Percentiles rank a stretch among this genome's conserved stretches.
Conservation (phyloP, 2,888 invertebrate genomes). For the Nemurella pictetii region DNA sequence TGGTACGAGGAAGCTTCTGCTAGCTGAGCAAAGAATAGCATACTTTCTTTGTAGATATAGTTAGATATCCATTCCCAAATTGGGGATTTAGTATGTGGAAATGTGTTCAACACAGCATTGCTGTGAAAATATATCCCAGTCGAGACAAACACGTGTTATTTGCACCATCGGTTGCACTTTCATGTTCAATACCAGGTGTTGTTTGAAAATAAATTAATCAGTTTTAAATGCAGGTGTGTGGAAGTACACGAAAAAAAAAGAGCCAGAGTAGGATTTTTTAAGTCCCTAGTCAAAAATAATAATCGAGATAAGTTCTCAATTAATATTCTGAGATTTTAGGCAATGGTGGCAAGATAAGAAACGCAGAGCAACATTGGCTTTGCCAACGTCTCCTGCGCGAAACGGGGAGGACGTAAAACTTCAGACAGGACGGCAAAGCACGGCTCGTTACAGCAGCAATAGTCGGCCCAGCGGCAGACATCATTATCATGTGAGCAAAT, state of each 20-base stretch:
- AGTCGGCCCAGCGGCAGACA: neutral
- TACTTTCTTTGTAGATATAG: too few relatives aligned
- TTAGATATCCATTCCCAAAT: neutral
- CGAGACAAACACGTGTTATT: too few relatives aligned
- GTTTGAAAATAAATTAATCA: neutral
- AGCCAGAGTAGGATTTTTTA: neutral
- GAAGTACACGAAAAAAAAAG: neutral
- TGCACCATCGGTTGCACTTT: too few relatives aligned
- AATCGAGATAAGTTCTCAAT: too few relatives aligned
- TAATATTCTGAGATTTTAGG: too few relatives aligned
- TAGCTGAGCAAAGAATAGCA: too few relatives aligned
- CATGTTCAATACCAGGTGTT: too few relatives aligned
- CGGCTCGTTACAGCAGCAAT: neutral
- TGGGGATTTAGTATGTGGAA: neutral
- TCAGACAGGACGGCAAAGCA: neutral
- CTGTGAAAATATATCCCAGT: too few relatives aligned
- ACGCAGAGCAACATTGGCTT: neutral
- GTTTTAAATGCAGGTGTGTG: neutral
- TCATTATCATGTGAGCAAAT: conserved; percentile 6
- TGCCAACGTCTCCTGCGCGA: neutral
- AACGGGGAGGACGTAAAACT: neutral
- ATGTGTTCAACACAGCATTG: neutral
- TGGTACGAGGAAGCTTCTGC: too few relatives aligned
- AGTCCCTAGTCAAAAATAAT: too few relatives aligned
- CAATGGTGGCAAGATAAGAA: neutral